Percentiles rank a stretch among this genome's conserved stretches.
Conservation (phyloP, 37 sponge, comb jelly and placozoan genomes). For the Geodia barretti region DNA sequence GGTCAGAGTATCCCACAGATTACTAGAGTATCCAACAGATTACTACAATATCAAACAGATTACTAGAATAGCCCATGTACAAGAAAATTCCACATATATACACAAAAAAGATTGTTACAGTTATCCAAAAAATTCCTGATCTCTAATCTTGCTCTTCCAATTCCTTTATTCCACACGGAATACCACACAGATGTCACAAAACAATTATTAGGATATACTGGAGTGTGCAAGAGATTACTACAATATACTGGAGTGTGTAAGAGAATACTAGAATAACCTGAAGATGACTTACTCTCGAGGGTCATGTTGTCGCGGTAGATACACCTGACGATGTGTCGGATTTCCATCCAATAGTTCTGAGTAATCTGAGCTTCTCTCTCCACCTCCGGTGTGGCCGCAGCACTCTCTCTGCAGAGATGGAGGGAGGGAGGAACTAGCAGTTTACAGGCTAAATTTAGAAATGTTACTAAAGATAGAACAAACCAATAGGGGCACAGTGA, state of each 20-base stretch:
- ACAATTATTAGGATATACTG: too few species aligned
- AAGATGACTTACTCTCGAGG: slow-evolving; percentile 41
- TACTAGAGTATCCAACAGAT: too few species aligned
- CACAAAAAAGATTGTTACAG: too few species aligned
- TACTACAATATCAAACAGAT: too few species aligned
- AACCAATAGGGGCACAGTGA: not conserved
- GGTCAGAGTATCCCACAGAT: not conserved
- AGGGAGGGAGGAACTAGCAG: not conserved
- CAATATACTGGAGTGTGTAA: too few species aligned
- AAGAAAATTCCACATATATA: too few species aligned
- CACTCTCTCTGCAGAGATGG: slow-evolving; percentile 55
- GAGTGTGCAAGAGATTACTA: too few species aligned
- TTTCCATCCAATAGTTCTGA: slow-evolving; percentile 87
- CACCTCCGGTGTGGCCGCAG: slow-evolving; percentile 45
- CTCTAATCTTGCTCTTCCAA: too few species aligned
- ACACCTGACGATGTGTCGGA: slow-evolving; percentile 64
- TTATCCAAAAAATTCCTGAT: too few species aligned
- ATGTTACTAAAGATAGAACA: not conserved
- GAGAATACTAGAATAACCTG: too few species aligned
- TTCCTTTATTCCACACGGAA: too few species aligned
- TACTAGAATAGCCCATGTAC: not conserved
- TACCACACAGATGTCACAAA: too few species aligned
- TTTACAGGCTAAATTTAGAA: not conserved
- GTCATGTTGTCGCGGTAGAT: slow-evolving; percentile 67
- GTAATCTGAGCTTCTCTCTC: slow-evolving; percentile 70